Conservation (phyloP, 2,797 vertebrate species). For the Cottoperca gobio region DNA sequence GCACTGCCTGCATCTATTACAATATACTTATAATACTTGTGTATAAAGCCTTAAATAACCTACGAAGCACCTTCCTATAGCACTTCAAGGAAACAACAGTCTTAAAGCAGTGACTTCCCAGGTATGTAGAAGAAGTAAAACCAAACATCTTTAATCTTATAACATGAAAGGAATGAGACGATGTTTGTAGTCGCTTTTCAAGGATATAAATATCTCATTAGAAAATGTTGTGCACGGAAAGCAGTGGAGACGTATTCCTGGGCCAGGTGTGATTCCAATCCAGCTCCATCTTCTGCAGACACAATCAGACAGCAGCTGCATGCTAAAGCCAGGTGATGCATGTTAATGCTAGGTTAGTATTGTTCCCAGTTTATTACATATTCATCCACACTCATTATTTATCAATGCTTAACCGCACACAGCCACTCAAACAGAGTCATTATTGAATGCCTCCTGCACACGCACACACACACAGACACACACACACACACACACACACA, state of each 20-base stretch:
- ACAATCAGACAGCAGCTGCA: conserved; percentile 44
- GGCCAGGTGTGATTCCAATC: conserved; percentile 41
- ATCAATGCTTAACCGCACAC: conserved; percentile 42
- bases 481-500: background rate
- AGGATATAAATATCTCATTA: conserved; percentile 7
- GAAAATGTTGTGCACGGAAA: conserved; percentile 2
- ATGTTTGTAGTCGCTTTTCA: background rate
- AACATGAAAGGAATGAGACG: background rate
- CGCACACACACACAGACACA: conserved; percentile 5
- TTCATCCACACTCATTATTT: conserved; percentile 59
- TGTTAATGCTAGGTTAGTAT: conserved; percentile 52
- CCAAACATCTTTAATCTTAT: background rate
- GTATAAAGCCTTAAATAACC: background rate
- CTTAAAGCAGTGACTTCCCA: background rate
- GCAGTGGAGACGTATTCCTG: background rate
- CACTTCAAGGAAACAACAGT: background rate
- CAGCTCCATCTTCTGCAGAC: conserved; percentile 35
- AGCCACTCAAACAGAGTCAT: conserved; percentile 25
- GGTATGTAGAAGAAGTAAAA: background rate
- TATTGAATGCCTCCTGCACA: conserved; percentile 13
- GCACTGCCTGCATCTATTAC: background rate
- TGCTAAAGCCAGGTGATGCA: conserved; percentile 44
- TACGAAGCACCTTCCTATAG: background rate
- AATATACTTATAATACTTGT: no score
- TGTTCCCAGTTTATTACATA: conserved; percentile 56